A percentile compares a stretch with the other conserved stretches of the same genome.
Conservation (phyloP, 2,888 invertebrate genomes). For the Nephrotoma appendiculata region DNA sequence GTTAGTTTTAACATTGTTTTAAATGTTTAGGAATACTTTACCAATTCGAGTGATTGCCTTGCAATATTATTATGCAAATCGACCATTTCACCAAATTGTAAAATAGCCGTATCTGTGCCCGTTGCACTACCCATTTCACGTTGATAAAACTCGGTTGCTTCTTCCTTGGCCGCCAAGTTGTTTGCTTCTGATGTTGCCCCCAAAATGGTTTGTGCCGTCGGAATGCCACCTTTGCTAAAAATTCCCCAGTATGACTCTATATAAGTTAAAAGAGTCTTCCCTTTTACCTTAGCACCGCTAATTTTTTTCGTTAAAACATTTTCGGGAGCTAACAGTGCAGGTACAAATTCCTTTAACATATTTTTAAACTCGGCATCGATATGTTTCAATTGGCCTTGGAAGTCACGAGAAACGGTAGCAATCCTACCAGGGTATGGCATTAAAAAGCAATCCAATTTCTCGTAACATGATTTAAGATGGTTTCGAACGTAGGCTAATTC, state of each 20-base stretch:
- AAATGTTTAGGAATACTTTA: background rate
- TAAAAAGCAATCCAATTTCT: slow-evolving; percentile 5
- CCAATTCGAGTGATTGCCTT: background rate
- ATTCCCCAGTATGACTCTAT: slow-evolving; percentile 5
- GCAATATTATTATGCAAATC: background rate
- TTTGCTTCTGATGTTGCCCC: slow-evolving; percentile 7
- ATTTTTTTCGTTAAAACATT: slow-evolving; percentile 6
- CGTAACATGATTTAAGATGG: slow-evolving; percentile 4
- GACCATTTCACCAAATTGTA: background rate
- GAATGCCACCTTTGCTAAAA: slow-evolving; percentile 5
- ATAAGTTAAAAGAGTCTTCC: background rate
- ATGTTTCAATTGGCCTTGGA: background rate
- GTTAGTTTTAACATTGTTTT: background rate
- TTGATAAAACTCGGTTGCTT: slow-evolving; percentile 4
- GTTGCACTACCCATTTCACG: background rate
- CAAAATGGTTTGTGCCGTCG: slow-evolving; percentile 8
- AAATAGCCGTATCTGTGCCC: background rate
- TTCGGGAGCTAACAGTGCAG: background rate
- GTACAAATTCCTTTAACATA: slow-evolving; percentile 6
- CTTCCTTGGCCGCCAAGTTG: slow-evolving; percentile 6
- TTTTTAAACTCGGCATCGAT: slow-evolving; percentile 9
- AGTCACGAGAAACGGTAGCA: background rate
- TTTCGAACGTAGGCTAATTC: slow-evolving; percentile 5
- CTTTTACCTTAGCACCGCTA: slow-evolving; percentile 5
- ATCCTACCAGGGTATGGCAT: slow-evolving; percentile 9